phyloP scores from a whole-genome alignment of 1,140 invertebrate species.

The Hyphantria cunea region DNA sequence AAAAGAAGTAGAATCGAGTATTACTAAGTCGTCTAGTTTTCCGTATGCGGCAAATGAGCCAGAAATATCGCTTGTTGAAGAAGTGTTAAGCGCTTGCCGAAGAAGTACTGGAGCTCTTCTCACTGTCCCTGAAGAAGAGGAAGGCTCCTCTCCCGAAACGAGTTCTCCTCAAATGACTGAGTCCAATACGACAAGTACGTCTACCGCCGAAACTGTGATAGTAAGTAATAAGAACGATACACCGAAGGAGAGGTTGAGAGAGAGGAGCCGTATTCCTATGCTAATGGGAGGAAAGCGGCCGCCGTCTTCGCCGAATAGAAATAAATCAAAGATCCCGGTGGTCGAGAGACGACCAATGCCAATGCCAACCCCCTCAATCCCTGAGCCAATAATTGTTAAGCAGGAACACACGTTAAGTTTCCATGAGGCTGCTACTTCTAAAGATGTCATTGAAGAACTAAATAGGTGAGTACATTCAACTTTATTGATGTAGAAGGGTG shows the following conservation, averaged over 20 bases:
- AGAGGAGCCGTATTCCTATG: slow-evolving; percentile 74
- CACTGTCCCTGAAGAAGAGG: slow-evolving; percentile 86
- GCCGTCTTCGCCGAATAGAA: slow-evolving; percentile 64
- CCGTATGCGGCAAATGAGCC: slow-evolving; percentile 51
- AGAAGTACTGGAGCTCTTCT: slow-evolving; percentile 72
- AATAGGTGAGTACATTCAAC: slow-evolving; percentile 76
- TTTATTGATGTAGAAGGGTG: too few species aligned
- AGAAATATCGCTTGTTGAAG: slow-evolving; percentile 72
- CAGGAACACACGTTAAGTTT: slow-evolving; percentile 83
- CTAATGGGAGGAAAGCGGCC: slow-evolving; percentile 68
- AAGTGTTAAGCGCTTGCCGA: slow-evolving; percentile 72
- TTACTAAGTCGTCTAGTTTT: slow-evolving; percentile 67
- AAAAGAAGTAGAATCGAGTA: slow-evolving; percentile 45
- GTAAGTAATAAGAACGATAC: slow-evolving; percentile 77
- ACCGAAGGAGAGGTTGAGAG: slow-evolving; percentile 50
- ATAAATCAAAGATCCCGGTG: slow-evolving; percentile 66
- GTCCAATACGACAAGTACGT: slow-evolving; percentile 86
- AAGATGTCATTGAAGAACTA: slow-evolving; percentile 89
- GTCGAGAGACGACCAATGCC: slow-evolving; percentile 42
- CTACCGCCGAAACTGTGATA: slow-evolving; percentile 84
- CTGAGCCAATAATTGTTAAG: slow-evolving; percentile 70
- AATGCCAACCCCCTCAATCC: slow-evolving; percentile 33
- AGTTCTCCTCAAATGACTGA: slow-evolving; percentile 82
- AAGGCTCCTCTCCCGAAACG: slow-evolving; percentile 71
- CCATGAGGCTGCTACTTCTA: slow-evolving; percentile 87